These are phyloP conservation scores for Archips crataeganus DNA, from an alignment of 2,888 invertebrate species.

Conservation along the genomic window DNA sequence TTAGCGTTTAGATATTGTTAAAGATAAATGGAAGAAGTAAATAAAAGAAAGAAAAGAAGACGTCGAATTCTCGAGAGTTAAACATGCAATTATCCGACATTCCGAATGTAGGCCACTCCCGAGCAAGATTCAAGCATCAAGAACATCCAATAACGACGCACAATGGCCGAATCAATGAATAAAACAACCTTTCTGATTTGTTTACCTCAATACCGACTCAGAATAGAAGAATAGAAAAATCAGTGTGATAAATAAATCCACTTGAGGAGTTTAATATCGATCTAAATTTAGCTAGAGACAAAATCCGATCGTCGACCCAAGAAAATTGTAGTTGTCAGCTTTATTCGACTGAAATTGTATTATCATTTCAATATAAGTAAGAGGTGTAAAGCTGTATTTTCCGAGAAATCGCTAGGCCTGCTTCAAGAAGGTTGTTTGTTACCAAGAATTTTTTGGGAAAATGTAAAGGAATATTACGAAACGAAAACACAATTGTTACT, in stretches of 20 bases:
- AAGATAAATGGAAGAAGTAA: slow-evolving; percentile 17
- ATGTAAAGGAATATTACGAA: background rate
- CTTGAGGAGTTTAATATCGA: slow-evolving; percentile 48
- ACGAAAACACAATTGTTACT: no score
- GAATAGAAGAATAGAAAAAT: slow-evolving; percentile 6
- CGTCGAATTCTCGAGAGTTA: slow-evolving; percentile 15
- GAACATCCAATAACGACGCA: slow-evolving; percentile 23
- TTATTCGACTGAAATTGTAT: slow-evolving; percentile 16
- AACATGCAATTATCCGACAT: slow-evolving; percentile 28
- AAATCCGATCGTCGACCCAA: slow-evolving; percentile 51
- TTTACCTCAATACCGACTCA: slow-evolving; percentile 25
- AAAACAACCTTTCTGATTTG: slow-evolving; percentile 24
- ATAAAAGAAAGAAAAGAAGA: slow-evolving; percentile 27
- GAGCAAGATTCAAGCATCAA: slow-evolving; percentile 25
- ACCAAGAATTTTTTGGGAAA: background rate
- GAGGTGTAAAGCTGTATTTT: slow-evolving; percentile 10
- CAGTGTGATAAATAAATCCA: slow-evolving; percentile 53
- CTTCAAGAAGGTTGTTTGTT: background rate
- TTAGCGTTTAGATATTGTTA: background rate
- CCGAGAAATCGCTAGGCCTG: background rate
- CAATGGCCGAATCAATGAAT: slow-evolving; percentile 17
- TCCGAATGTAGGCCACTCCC: slow-evolving; percentile 31
- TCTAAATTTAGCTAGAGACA: slow-evolving; percentile 54
- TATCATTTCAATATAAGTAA: slow-evolving; percentile 8
- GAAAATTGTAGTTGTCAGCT: slow-evolving; percentile 52